Base-by-base conservation (phyloP, 2,888 invertebrate species). In the Lasioglossum lativentre region DNA sequence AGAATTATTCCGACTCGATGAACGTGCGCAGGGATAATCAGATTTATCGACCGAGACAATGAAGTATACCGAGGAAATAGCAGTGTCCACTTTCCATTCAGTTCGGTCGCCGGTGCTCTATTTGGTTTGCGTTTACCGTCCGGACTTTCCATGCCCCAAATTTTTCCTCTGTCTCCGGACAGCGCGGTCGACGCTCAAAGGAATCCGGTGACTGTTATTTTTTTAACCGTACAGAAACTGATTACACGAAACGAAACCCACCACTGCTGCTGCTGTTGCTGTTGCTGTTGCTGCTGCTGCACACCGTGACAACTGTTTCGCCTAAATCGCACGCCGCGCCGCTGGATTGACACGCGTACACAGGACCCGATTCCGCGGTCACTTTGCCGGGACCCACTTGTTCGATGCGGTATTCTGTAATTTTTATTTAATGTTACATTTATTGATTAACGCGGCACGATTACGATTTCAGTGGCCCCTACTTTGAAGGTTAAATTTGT, bases 1-100 rank as follows among this genome's bases (percentile, higher is more conserved):
- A 86, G 88, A 89, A 90, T 90, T 86, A 90, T 90, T 90, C 87
- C 89, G 83, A 90, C 82, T 85, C 84, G 85, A 86, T 82, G 86
- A 84, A 80, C 84, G 82, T 73, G 78, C 72, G 73, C 85, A 68
- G 80, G 78, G 77, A 82, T 90, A 90, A 90, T 90, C 83, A 83
- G 86, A 90, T 90, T 89, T 85, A 90, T 88, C 82, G 85, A 80
- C 72, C 78, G 85, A 79, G 78, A 86, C 90, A 89, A 83, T 86
- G 83, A 88, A 82, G 86, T 78, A 75, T 84, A 86, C 80, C 75
- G 78, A 38, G 79, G 40, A 87, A 87, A 82, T 85, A 82, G 78
- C 82, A 56, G 68, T 86, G 86, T 86, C 80, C 87, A 84, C 77
- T 79, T 87, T 79, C 76, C 79, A 77, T 81, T 80, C 78, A 70